Percentiles rank a stretch among this genome's conserved stretches.
Conservation (phyloP, 2,113 vertebrate genomes). For the sheep (Ovis aries) region ARS-UI_Ramb_v3.0 NC_056061.1:47595001-47595500, state of each 20-base stretch:
- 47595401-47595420: background rate
- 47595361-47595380: background rate
- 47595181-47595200: background rate
- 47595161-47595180: background rate
- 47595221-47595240: background rate
- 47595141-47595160: background rate
- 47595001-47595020: background rate
- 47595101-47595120: background rate
- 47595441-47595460: fast-evolving
- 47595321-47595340: background rate
- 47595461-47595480: background rate
- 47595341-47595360: background rate
- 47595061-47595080: background rate
- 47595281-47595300: background rate
- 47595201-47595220: background rate
- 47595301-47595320: background rate
- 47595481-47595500: background rate
- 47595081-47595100: background rate
- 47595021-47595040: background rate
- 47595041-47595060: background rate
- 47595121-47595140: background rate
- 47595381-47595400: background rate
- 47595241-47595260: background rate
- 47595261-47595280: background rate
- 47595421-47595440: background rate